Percentiles rank a stretch among this genome's conserved stretches.
Evolutionary conservation across 2,888 invertebrate species (phyloP).

Genomic region (Lasioglossum figueresi): DNA sequence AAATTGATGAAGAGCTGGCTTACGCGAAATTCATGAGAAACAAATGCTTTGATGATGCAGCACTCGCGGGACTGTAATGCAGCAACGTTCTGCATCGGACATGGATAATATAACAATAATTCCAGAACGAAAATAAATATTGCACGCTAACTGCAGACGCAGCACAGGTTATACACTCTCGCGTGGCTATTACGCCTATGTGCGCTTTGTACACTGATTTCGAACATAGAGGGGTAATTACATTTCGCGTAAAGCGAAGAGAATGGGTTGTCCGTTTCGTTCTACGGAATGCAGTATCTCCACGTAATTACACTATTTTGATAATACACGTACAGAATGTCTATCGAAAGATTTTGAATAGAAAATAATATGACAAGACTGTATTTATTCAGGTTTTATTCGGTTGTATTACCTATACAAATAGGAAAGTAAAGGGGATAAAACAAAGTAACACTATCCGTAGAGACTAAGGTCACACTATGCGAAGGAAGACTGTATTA

Average conservation of each 20-base stretch:
- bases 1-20: constrained; percentile 16
- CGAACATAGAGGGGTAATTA: constrained; percentile 18
- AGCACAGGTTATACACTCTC: constrained; percentile 26
- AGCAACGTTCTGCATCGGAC: constrained; percentile 8
- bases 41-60: neutral
- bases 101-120: constrained; percentile 38
- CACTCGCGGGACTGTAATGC: constrained; percentile 20
- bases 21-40: constrained; percentile 31
- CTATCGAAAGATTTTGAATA: neutral
- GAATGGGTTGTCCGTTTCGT: neutral
- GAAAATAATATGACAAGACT: neutral
- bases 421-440: no score
- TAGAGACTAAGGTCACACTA: no score
- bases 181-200: constrained; percentile 18
- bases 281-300: neutral
- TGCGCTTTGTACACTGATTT: constrained; percentile 20
- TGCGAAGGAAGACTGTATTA: no score
- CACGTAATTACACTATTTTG: neutral
- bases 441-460: no score
- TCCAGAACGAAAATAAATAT: constrained; percentile 46
- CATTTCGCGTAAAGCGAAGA: neutral
- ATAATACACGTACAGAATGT: neutral
- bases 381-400: no score
- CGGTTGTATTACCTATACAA: no score
- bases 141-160: constrained; percentile 20